phyloP scores from a whole-genome alignment of 2,113 vertebrate genomes.

The Spheniscus mendiculus region DNA sequence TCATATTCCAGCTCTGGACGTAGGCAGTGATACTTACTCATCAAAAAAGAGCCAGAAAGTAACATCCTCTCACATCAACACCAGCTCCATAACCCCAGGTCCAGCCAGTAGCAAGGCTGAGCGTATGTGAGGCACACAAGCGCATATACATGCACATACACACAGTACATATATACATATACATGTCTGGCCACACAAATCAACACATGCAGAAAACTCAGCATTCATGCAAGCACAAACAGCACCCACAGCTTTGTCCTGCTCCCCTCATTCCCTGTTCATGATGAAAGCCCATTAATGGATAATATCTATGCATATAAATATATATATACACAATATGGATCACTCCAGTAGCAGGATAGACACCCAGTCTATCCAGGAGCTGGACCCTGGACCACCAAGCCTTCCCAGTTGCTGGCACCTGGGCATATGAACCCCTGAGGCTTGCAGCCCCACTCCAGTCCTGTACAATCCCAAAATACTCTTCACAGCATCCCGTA shows the following conservation, averaged over 20 bases:
- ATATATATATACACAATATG: not conserved
- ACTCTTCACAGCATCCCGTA: not conserved
- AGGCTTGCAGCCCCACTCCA: not conserved
- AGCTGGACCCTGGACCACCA: not conserved
- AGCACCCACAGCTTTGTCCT: not conserved
- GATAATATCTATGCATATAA: not conserved
- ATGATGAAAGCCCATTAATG: not conserved
- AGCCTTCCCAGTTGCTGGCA: not conserved
- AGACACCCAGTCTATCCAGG: not conserved
- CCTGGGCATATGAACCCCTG: not conserved
- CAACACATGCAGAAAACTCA: not conserved
- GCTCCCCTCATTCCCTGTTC: not conserved
- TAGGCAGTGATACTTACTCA: not conserved
- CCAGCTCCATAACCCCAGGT: not conserved
- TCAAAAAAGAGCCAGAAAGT: not conserved
- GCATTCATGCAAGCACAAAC: not conserved
- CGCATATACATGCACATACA: not conserved
- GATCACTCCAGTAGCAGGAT: not conserved
- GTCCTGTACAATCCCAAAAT: not conserved
- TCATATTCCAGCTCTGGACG: not conserved
- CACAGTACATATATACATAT: not conserved
- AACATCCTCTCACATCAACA: not conserved
- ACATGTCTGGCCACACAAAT: too few species aligned
- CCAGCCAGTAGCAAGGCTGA: not conserved
- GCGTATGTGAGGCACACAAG: too few species aligned